Conservation (phyloP, 2,888 invertebrate species). For the Bedellia somnulentella region DNA sequence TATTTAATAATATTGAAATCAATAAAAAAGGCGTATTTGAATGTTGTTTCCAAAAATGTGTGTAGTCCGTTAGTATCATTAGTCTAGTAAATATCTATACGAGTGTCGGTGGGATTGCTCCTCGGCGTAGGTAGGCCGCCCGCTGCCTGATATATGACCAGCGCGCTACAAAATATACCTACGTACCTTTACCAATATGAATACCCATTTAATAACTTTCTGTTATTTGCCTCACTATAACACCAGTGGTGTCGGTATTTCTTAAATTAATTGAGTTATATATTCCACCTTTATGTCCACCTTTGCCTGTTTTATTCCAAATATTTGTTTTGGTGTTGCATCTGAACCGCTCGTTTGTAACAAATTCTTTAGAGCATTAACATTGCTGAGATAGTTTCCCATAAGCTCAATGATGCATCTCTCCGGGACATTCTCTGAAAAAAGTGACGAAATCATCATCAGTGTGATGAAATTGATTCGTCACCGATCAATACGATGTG, state of each 20-base stretch:
- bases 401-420: constrained; percentile 13
- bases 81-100: too few species aligned
- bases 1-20: too few species aligned
- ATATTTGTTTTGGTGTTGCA: too few species aligned
- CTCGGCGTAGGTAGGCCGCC: constrained; percentile 3
- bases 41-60: too few species aligned
- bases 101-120: not conserved
- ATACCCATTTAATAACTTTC: constrained; percentile 20
- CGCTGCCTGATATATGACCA: constrained; percentile 4
- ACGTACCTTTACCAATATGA: constrained; percentile 20
- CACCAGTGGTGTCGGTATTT: constrained; percentile 2
- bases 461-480: constrained; percentile 44
- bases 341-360: too few species aligned
- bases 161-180: constrained; percentile 21
- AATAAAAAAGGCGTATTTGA: too few species aligned
- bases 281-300: not conserved
- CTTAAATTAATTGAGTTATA: constrained; percentile 4
- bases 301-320: too few species aligned
- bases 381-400: too few species aligned
- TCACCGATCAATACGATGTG: constrained; percentile 40
- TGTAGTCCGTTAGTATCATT: too few species aligned
- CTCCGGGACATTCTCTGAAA: constrained; percentile 4
- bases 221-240: constrained; percentile 14
- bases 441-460: constrained; percentile 26
- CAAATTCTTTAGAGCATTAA: too few species aligned